Base-by-base conservation (phyloP, 1,140 invertebrate species). In the Cyphomyrmex costatus region DNA sequence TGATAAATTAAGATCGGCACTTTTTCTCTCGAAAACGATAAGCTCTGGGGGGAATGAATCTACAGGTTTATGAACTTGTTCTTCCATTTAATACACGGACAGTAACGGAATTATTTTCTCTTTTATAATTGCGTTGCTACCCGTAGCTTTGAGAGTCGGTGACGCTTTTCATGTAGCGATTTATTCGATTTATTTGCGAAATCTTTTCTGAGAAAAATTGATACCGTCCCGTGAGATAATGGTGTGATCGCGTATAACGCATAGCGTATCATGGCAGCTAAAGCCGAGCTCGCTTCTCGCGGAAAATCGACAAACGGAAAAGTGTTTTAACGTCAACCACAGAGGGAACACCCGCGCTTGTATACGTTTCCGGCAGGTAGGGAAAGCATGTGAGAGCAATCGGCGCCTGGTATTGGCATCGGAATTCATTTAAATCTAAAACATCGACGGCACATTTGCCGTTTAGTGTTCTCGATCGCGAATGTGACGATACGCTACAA, bases 361-460 rank as follows among this genome's bases (percentile, higher is more conserved):
- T 71, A 36, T 71, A 82, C 51, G 53, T 30, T 80, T 58, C 66
- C 66, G 53, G 16, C 10, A 36, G 71, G 60, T 77, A 63, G 61
- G 76, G 33, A 56, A 24, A 63, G 61, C 61, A 58, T 53, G 74
- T 21, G 83, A 80, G 60, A 66, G 61, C 60, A 85, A 65, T 82
- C 79, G 66, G 36, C 66, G 61, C 74, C 73, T 85, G 74, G 51
- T 77, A 85, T 85, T 79, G 74, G 76, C 73, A 85, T 85, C 66
- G 66, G 79, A 68, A 82, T 82, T 82, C 79, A 82, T 82, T 82
- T 82, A 82, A 82, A 82, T 82, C 58, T 82, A 82, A 82, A 58
- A 85, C 73, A 88, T 60, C 46, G 74, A 86, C 83, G 88, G 86
- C 86, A 87, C 65, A 76, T 85, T 89, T 76, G 70, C 76, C 82